Percentiles rank a stretch among this genome's conserved stretches.
Conservation (phyloP, 2,888 invertebrate genomes). For the Synergus laeviventris region DNA sequence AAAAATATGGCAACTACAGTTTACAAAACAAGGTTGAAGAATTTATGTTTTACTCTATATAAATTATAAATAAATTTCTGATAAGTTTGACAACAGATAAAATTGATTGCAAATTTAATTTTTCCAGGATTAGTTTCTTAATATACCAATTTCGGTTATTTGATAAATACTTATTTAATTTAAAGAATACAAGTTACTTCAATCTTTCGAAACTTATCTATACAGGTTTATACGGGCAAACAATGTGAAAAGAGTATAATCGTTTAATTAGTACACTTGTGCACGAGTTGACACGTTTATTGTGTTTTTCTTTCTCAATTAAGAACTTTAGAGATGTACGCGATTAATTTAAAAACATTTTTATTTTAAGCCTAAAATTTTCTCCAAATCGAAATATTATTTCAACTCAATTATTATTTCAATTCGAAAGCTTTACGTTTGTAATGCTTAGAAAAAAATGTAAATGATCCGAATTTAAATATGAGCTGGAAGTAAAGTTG, state of each 20-base stretch:
- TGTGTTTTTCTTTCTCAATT: not conserved
- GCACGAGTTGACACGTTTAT: not conserved
- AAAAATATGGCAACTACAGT: not conserved
- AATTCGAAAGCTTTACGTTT: too few relatives aligned
- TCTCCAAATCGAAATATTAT: not conserved
- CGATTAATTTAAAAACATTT: not conserved
- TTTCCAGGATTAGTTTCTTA: not conserved
- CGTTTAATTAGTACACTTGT: conserved; percentile 3
- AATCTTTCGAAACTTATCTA: not conserved
- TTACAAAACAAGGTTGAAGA: too few relatives aligned
- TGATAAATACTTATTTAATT: not conserved
- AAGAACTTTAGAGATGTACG: not conserved
- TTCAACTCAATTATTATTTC: too few relatives aligned
- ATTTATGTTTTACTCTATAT: too few relatives aligned
- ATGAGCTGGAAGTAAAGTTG: too few relatives aligned
- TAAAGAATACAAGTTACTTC: not conserved
- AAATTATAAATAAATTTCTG: too few relatives aligned
- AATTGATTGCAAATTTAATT: not conserved
- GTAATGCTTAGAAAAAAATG: too few relatives aligned
- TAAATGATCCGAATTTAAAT: too few relatives aligned
- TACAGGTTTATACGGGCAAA: not conserved
- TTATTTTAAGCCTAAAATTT: not conserved
- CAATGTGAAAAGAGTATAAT: not conserved
- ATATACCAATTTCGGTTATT: not conserved
- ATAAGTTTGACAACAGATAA: not conserved